Percentiles rank a stretch among this genome's conserved stretches.
Conservation (phyloP, 1,140 invertebrate genomes). For the Globodera ellingtonae region DNA sequence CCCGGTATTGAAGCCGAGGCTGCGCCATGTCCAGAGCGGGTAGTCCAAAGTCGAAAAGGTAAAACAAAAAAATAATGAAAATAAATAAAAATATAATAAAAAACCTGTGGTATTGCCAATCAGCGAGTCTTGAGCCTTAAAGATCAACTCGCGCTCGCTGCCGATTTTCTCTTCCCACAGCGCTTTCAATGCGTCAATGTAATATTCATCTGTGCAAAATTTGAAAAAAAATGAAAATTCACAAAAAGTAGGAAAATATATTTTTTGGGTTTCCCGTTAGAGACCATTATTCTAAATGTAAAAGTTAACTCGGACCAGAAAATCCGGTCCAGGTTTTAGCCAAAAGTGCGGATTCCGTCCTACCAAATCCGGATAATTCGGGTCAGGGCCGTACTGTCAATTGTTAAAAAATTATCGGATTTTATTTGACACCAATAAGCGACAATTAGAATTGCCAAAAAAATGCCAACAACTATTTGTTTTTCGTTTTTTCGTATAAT, state of each 20-base stretch:
- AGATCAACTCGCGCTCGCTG: constrained; percentile 56
- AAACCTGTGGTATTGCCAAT: constrained; percentile 37
- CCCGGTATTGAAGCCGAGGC: constrained; percentile 53
- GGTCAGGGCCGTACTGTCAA: too few relatives aligned
- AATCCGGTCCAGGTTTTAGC: too few relatives aligned
- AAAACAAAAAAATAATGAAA: background rate
- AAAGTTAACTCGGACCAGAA: too few relatives aligned
- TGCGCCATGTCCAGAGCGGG: constrained; percentile 48
- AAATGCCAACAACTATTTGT: too few relatives aligned
- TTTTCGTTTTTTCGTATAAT: too few relatives aligned
- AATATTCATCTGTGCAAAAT: constrained; percentile 57
- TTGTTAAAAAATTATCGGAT: too few relatives aligned
- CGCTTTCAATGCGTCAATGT: constrained; percentile 56
- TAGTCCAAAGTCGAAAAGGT: constrained; percentile 50
- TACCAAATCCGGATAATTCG: too few relatives aligned
- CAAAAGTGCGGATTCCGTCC: too few relatives aligned
- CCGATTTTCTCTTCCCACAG: constrained; percentile 61
- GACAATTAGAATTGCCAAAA: too few relatives aligned
- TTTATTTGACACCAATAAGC: too few relatives aligned
- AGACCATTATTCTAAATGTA: too few relatives aligned
- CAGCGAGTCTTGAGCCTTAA: constrained; percentile 59
- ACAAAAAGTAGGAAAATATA: background rate
- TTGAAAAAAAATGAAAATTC: background rate
- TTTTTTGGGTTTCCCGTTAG: too few relatives aligned
- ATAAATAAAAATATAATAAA: background rate